Base-by-base conservation (phyloP, 92 coral and sea anemone genomes). In the Phenganax subtilis region DNA sequence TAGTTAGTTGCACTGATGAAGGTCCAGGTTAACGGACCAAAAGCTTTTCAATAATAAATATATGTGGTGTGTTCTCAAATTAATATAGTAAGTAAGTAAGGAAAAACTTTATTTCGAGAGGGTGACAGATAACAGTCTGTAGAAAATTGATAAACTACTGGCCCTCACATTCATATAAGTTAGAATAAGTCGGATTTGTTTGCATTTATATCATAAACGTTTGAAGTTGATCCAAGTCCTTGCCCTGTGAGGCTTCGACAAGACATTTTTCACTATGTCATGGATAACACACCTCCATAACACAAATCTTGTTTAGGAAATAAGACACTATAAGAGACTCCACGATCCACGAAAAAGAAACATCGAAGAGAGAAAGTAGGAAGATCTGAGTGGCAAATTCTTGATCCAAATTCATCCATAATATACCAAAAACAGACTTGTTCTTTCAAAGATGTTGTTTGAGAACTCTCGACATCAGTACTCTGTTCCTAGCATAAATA, bases 351-450 rank as follows among this genome's bases (percentile, higher is more conserved):
- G 76, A 89, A 91, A 76, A 84, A 88, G 67, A 93, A 57, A 54
- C 90, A 81, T 17, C 81, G 71, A 79, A 90, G 29, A 10, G 72
- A 75, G 20, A 85, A 86, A 51, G 86, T 81, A 9, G 98, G 97
- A 44, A 85, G 88, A 60, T 91, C 97, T 12, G 93, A 93, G 55
- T 93, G 98, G 15, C 80, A 87, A 8, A 93, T 91, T 77, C 84
- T 87, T 51, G 98, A 89, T 17, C 98, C 98, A 88, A 93, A 93
- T 87, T 93, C 98, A 85, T 93, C 98, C 80, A 93, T 84, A 51
- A 93, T 80, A 44, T 89, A 93, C 97, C 97, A 93, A 54, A 91
- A 82, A 0, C 92, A 88, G 11, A 76, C 81, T 78, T 88, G 75
- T 9, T 93, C 94, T 2, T 37, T 54, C 31, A 79, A 65, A 0